Conservation (phyloP, 2,113 vertebrate species). For the Macquaria ambigua region DNA sequence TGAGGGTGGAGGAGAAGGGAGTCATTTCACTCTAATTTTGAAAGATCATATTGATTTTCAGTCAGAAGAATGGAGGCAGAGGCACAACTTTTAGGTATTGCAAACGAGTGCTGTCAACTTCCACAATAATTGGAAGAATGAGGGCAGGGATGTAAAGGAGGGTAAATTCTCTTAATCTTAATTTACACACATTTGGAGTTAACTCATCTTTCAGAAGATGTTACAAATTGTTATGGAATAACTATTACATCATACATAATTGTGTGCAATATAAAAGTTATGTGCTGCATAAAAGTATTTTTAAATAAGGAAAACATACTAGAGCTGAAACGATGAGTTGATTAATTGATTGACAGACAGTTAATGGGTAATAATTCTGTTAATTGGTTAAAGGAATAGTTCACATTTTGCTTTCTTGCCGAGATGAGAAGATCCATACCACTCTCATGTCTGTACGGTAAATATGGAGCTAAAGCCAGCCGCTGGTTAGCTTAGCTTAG, state of each 20-base stretch:
- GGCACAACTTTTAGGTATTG: not conserved
- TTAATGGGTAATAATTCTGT: not conserved
- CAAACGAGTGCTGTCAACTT: slow-evolving; percentile 17
- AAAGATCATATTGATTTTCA: slow-evolving; percentile 50
- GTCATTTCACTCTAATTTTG: slow-evolving; percentile 38
- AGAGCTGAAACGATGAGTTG: not conserved
- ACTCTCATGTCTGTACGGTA: not conserved
- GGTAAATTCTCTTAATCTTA: not conserved
- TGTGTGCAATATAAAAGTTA: not conserved
- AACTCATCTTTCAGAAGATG: not conserved
- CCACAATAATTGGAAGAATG: not conserved
- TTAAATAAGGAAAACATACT: not conserved
- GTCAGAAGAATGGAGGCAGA: slow-evolving; percentile 11
- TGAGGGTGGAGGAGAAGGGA: not conserved
- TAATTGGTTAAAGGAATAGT: not conserved
- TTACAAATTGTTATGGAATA: not conserved
- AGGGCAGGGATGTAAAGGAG: not conserved
- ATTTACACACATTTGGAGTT: not conserved
- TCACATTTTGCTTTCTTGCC: not conserved
- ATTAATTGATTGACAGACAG: not conserved
- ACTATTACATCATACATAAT: not conserved
- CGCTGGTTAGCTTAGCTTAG: not conserved
- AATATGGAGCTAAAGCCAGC: not conserved
- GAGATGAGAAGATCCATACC: not conserved
- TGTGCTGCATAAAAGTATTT: not conserved